Percentiles rank a stretch among this genome's conserved stretches.
Conservation (phyloP, 2,113 vertebrate genomes). For the Athene noctua region DNA sequence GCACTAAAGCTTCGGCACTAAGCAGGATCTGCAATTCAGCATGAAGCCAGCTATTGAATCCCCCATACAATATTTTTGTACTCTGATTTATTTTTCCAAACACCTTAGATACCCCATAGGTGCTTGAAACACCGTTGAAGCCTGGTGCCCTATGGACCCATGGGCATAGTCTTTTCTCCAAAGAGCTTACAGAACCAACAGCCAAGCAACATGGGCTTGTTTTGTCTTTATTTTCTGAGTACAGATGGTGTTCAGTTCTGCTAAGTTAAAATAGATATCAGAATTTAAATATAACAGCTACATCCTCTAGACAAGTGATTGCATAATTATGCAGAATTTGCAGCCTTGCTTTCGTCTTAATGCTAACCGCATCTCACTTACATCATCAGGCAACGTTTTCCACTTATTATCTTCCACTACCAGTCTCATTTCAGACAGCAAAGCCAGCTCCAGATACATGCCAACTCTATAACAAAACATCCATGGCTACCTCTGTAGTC, state of each 20-base stretch:
- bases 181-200: neutral
- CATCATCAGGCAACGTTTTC: neutral
- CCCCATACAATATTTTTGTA: neutral
- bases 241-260: slow-evolving; percentile 24
- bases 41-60: neutral
- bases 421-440: neutral
- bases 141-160: neutral
- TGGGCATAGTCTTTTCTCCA: neutral
- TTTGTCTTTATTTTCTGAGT: slow-evolving; percentile 25
- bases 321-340: slow-evolving; percentile 32
- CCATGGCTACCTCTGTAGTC: neutral
- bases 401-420: neutral
- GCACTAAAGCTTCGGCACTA: neutral
- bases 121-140: neutral
- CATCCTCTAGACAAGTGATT: slow-evolving; percentile 28
- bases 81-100: slow-evolving; percentile 7
- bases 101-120: neutral
- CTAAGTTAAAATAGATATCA: slow-evolving; percentile 47
- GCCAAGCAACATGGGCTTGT: neutral
- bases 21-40: neutral
- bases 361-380: neutral
- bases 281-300: slow-evolving; percentile 25
- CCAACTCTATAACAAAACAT: neutral
- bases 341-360: neutral
- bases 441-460: neutral